Evolutionary conservation across 2,797 vertebrate species (phyloP).

Genomic region (Hylomyscus alleni): DNA sequence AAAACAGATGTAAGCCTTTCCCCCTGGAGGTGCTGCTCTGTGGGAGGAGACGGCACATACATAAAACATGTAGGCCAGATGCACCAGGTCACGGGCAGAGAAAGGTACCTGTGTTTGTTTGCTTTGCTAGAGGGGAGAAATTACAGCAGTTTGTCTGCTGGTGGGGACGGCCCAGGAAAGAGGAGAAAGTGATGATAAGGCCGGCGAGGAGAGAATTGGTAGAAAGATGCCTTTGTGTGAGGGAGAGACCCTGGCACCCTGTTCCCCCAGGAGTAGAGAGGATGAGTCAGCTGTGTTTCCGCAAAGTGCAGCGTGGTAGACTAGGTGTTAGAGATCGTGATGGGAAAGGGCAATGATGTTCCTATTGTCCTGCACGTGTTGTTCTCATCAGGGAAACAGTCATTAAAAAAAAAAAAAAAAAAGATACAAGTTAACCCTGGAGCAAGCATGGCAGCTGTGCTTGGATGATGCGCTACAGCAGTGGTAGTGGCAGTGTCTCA

Average conservation of each 20-base stretch:
- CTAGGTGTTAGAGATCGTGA: not conserved
- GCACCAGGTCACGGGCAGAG: not conserved
- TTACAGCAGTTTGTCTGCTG: not conserved
- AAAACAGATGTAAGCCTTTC: conserved; percentile 13
- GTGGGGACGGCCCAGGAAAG: not conserved
- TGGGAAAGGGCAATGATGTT: not conserved
- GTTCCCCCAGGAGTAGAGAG: fast-evolving
- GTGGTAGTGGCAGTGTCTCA: not conserved
- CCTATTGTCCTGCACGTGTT: not conserved
- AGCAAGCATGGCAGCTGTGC: not conserved
- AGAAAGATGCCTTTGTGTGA: not conserved
- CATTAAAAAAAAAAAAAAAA: not conserved
- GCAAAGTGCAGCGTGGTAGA: not conserved
- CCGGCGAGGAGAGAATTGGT: not conserved
- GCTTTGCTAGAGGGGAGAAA: conserved; percentile 32
- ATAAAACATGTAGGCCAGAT: not conserved
- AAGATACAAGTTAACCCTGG: not conserved
- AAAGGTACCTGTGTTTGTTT: not conserved
- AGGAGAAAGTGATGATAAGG: not conserved
- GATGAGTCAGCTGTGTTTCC: not conserved
- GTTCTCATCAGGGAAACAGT: not conserved
- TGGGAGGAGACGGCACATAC: not conserved
- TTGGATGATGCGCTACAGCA: not conserved
- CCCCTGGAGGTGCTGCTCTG: not conserved
- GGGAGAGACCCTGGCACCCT: not conserved